Evolutionary conservation across 2,888 invertebrate species (phyloP).

Genomic region (Eristalis arbustorum): DNA sequence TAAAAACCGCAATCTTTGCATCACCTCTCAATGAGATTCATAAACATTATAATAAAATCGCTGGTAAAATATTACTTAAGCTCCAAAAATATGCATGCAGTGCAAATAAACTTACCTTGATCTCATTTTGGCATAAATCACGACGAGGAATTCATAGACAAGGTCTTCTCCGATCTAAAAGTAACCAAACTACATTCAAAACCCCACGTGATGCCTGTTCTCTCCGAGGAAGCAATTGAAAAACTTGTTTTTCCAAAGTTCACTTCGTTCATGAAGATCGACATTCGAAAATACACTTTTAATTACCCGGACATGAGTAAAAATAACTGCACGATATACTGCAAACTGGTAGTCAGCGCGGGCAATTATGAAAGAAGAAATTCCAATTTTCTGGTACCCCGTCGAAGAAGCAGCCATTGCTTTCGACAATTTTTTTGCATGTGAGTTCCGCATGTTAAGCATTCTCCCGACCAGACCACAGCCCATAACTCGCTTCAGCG

Average conservation of each 20-base stretch:
- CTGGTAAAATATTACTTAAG: too few relatives aligned
- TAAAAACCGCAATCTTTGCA: too few relatives aligned
- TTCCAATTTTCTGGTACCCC: constrained; percentile 15
- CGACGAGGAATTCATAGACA: not conserved
- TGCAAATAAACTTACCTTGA: too few relatives aligned
- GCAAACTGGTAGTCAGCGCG: not conserved
- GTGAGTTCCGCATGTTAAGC: constrained; percentile 50
- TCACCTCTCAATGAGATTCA: too few relatives aligned
- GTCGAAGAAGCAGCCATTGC: constrained; percentile 5
- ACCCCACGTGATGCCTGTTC: not conserved
- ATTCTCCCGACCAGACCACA: constrained; percentile 17
- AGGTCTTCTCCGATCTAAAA: not conserved
- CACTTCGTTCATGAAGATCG: not conserved
- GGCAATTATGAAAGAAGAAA: not conserved
- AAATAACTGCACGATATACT: not conserved
- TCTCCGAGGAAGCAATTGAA: not conserved
- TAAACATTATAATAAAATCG: too few relatives aligned
- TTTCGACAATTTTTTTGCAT: not conserved
- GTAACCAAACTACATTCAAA: not conserved
- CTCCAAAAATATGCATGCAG: too few relatives aligned
- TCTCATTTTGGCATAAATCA: not conserved
- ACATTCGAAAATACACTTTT: not conserved
- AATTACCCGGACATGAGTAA: constrained; percentile 1
- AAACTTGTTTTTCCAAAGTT: not conserved
- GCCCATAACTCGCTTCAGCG: constrained; percentile 8